A percentile compares a stretch with the other conserved stretches of the same genome.
phyloP scores from a whole-genome alignment of 2,113 vertebrate genomes.

The Rhinolophus sinicus region DNA sequence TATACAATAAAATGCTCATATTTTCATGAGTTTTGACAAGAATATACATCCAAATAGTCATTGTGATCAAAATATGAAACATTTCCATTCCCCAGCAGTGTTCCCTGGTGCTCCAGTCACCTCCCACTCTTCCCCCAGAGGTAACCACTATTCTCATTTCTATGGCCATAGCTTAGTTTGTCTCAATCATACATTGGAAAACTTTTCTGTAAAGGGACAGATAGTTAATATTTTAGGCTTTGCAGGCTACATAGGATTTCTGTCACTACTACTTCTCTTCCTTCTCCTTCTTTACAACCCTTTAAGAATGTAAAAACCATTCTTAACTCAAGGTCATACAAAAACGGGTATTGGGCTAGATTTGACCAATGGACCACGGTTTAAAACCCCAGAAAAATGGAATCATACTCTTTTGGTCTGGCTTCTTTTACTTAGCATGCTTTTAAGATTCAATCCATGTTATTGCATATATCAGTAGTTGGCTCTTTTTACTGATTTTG shows the following conservation, averaged over 20 bases:
- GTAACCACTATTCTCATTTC: neutral
- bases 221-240: neutral
- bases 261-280: neutral
- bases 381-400: neutral
- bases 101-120: neutral
- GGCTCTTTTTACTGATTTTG: neutral
- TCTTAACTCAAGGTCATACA: neutral
- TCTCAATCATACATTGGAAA: neutral
- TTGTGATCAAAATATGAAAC: neutral
- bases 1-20: constrained; percentile 39
- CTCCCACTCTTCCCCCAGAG: neutral
- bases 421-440: neutral
- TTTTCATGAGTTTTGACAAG: constrained; percentile 48
- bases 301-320: neutral
- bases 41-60: constrained; percentile 22
- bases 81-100: neutral
- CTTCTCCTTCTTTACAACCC: neutral
- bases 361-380: neutral
- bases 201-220: neutral
- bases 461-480: neutral
- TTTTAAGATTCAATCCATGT: neutral
- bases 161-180: neutral
- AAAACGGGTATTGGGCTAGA: neutral
- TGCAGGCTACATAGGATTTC: neutral
- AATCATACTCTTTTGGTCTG: neutral